Evolutionary conservation across 2,888 invertebrate genomes (phyloP).

Genomic region (Cheilosia pagana): DNA sequence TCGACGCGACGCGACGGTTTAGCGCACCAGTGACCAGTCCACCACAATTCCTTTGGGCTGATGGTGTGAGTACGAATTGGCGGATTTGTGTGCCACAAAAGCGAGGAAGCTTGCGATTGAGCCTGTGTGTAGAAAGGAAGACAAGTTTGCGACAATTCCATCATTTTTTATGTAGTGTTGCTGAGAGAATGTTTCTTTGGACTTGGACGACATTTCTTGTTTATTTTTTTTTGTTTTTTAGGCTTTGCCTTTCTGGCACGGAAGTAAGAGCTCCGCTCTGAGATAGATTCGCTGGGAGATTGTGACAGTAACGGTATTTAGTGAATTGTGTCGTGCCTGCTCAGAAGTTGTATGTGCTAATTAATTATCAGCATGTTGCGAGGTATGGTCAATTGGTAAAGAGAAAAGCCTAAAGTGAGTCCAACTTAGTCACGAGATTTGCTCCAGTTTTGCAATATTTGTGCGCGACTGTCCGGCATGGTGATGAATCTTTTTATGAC

Average conservation of each 20-base stretch:
- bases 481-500: not conserved
- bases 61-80: slow-evolving; percentile 19
- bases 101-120: slow-evolving; percentile 45
- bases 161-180: slow-evolving; percentile 67
- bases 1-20: slow-evolving; percentile 34
- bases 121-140: slow-evolving; percentile 49
- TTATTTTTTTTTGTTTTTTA: not conserved
- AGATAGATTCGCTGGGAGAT: slow-evolving; percentile 64
- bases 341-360: slow-evolving; percentile 60
- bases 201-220: slow-evolving; percentile 1
- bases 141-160: slow-evolving; percentile 70
- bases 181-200: slow-evolving; percentile 37
- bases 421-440: slow-evolving; percentile 33
- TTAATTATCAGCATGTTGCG: slow-evolving; percentile 67
- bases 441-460: slow-evolving; percentile 15
- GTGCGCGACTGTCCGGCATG: not conserved
- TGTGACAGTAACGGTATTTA: slow-evolving; percentile 74
- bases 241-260: slow-evolving; percentile 29
- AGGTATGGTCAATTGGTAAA: slow-evolving; percentile 38
- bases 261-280: slow-evolving; percentile 57
- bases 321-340: slow-evolving; percentile 54
- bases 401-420: slow-evolving; percentile 2
- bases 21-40: slow-evolving; percentile 5
- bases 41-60: not conserved
- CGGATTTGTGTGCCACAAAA: slow-evolving; percentile 55